Evolutionary conservation across 2,888 invertebrate species (phyloP).

Genomic region (Andrena chrysosceles): DNA sequence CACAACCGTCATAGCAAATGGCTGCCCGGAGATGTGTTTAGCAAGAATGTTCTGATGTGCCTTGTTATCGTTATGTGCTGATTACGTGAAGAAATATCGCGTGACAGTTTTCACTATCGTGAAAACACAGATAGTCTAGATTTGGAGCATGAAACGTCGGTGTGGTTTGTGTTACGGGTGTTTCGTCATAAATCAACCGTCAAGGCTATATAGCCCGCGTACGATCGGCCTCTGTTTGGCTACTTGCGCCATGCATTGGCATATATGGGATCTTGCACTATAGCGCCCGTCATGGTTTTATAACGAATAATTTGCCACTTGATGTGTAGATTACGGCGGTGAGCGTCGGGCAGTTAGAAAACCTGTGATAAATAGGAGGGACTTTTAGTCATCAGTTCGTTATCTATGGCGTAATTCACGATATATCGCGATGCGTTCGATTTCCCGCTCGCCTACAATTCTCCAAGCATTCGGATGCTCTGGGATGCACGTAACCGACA

Average conservation of each 20-base stretch:
- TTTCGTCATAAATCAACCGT: constrained; percentile 66
- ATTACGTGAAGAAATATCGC: constrained; percentile 35
- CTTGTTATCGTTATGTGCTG: constrained; percentile 52
- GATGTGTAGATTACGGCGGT: constrained; percentile 20
- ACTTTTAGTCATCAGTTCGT: constrained; percentile 72
- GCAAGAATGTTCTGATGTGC: constrained; percentile 65
- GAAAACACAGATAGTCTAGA: constrained; percentile 27
- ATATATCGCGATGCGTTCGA: constrained; percentile 55
- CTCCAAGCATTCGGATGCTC: constrained; percentile 17
- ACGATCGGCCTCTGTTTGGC: constrained; percentile 68
- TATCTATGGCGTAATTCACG: constrained; percentile 45
- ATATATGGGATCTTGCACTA: constrained; percentile 70
- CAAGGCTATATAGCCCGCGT: constrained; percentile 68
- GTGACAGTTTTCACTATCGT: constrained; percentile 43
- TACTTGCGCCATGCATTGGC: constrained; percentile 71
- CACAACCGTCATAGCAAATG: constrained; percentile 82
- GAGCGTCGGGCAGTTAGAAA: constrained; percentile 12
- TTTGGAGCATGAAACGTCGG: constrained; percentile 46
- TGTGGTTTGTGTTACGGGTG: constrained; percentile 55
- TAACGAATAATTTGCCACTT: constrained; percentile 45
- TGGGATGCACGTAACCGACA: constrained; percentile 17
- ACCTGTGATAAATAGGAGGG: constrained; percentile 58
- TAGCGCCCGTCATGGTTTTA: constrained; percentile 57
- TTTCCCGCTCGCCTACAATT: constrained; percentile 63
- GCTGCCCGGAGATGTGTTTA: constrained; percentile 78